phyloP scores from a whole-genome alignment of 2,888 invertebrate genomes.

The Tetramorium bicarinatum region DNA sequence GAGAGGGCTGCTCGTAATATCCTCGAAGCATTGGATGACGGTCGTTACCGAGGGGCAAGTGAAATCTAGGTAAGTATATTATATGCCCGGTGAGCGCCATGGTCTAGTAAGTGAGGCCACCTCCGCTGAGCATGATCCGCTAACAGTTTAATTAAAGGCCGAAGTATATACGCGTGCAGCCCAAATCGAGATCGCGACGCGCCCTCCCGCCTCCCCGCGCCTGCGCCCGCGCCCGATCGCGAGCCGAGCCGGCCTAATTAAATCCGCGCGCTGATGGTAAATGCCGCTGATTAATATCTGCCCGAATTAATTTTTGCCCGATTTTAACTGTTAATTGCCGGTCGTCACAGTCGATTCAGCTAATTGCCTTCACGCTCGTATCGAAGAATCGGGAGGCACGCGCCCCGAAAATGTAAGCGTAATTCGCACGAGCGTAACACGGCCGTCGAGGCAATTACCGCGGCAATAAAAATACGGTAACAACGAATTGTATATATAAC shows the following conservation, averaged over 20 bases:
- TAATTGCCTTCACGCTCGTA: conserved; percentile 24
- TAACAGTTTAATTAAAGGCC: conserved; percentile 75
- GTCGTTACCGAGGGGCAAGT: conserved; percentile 76
- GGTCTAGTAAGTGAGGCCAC: conserved; percentile 85
- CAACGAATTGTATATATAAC: neutral
- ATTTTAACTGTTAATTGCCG: conserved; percentile 25
- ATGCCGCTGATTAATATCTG: conserved; percentile 34
- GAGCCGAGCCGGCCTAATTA: conserved; percentile 31
- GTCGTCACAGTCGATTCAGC: conserved; percentile 12
- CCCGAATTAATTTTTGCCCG: conserved; percentile 25
- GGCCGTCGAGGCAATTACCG: conserved; percentile 15
- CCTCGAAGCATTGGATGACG: conserved; percentile 54
- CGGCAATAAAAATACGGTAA: neutral
- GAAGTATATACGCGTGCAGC: conserved; percentile 60
- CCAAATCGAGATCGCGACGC: conserved; percentile 69
- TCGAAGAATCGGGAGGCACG: conserved; percentile 14
- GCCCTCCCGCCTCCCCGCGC: neutral
- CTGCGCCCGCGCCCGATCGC: conserved; percentile 39
- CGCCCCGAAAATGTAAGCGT: conserved; percentile 42
- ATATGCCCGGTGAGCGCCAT: conserved; percentile 85
- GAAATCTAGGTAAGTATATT: conserved; percentile 87
- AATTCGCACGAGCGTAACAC: conserved; percentile 31
- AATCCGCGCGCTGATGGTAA: conserved; percentile 4
- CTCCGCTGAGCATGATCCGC: conserved; percentile 80
- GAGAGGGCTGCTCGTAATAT: conserved; percentile 69